Evolutionary conservation across 2,797 vertebrate genomes (phyloP), one percentile per base, ranked within the genome.

Genomic region (Triplophysa bombifrons): DNA sequence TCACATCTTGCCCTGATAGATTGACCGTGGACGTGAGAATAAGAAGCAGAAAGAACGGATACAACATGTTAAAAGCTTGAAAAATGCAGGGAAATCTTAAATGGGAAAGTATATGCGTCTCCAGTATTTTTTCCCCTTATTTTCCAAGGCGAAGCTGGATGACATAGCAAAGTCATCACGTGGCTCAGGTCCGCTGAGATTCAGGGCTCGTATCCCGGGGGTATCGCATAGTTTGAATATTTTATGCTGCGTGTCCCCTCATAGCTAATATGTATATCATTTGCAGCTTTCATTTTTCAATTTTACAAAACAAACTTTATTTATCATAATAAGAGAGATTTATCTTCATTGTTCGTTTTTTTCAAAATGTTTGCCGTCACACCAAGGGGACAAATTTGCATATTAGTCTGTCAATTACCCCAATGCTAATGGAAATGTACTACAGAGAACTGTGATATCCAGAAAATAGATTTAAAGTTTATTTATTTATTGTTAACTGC

Each of bases 1-100:
- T 90, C 79, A 92, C 84, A 85, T 94, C 93, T 80, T 90, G 91
- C 4, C 74, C 88, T 12, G 87, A 82, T 12, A 82, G 55, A 77
- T 44, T 69, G 80, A 86, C 72, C 27, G 88, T 83, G 56, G 85
- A 78, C n/a, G 89, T 87, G 44, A 82, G 71, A 67, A 91, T 80
- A 38, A 84, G 70, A 0, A 86, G 81, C 44, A 88, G 55, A 73
- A 89, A 17, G 56, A 20, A 83, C 9, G 55, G 78, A 80, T 82
- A 68, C 84, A 74, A 83, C 92, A 94, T 88, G 56, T 67, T 91
- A 25, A 64, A 19, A 69, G 1, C 55, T 25, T 13, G n/a, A 46
- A 25, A 66, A 27, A 69, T 20, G 69, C 55, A 5, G 58, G 41
- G 19, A 22, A 58, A 56, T 67, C 16, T 58, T 44, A 30, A 17